Evolutionary conservation across 2,113 vertebrate genomes (phyloP).

Genomic region (Tinamus guttatus): DNA sequence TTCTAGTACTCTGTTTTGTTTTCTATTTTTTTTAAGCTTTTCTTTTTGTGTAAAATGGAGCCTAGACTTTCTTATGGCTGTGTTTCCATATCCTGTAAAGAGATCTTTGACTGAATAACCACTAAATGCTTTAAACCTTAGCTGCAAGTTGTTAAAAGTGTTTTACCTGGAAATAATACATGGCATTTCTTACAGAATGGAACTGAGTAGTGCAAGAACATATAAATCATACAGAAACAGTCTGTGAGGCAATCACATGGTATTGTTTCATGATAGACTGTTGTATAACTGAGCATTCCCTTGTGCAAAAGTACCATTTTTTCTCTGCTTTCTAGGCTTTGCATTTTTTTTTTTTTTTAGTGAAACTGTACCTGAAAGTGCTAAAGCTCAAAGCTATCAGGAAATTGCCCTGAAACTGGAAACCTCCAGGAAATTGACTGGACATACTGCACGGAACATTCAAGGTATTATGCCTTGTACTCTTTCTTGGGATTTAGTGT

Average conservation of each 20-base stretch:
- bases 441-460: constrained; percentile 45
- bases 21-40: background rate
- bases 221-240: constrained; percentile 50
- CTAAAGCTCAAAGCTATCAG: constrained; percentile 62
- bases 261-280: constrained; percentile 32
- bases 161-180: constrained; percentile 28
- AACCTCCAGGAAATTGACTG: constrained; percentile 76
- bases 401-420: constrained; percentile 78
- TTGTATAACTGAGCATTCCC: constrained; percentile 38
- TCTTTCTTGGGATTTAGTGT: constrained; percentile 47
- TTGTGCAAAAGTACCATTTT: constrained; percentile 44
- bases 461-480: constrained; percentile 39
- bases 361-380: constrained; percentile 62
- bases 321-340: constrained; percentile 45
- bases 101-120: background rate
- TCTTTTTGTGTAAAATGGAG: background rate
- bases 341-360: constrained; percentile 14
- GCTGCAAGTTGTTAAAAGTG: background rate
- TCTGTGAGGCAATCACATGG: constrained; percentile 51
- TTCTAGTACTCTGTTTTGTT: background rate
- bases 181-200: background rate
- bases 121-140: background rate
- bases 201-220: constrained; percentile 25
- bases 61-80: background rate
- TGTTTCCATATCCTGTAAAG: background rate